Percentiles rank a stretch among this genome's conserved stretches.
phyloP scores from a whole-genome alignment of 2,797 vertebrate genomes.

The Crax fasciolata region DNA sequence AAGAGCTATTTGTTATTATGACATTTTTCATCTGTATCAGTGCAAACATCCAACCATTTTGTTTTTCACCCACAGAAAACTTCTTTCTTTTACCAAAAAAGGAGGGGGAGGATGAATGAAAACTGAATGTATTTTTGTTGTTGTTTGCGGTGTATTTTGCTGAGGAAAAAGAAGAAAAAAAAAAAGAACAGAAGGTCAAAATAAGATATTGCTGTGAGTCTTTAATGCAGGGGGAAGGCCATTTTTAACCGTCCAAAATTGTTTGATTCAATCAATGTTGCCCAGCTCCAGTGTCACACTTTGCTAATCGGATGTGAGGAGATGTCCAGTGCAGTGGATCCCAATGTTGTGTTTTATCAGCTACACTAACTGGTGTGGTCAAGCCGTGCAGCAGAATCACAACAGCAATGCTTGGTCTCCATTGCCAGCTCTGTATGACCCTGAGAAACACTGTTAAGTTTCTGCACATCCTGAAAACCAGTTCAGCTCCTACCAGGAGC shows the following conservation, averaged over 20 bases:
- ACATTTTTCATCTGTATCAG: slow-evolving; percentile 57
- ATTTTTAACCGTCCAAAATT: background rate
- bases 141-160: background rate
- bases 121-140: background rate
- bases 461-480: background rate
- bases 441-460: background rate
- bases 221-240: slow-evolving; percentile 1
- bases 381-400: background rate
- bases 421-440: background rate
- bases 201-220: background rate
- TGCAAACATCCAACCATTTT: slow-evolving; percentile 58
- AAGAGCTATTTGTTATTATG: slow-evolving; percentile 68
- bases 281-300: background rate
- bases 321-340: background rate
- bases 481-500: background rate
- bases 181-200: background rate
- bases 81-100: background rate
- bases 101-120: slow-evolving; percentile 18
- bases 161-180: background rate
- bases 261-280: background rate
- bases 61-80: slow-evolving; percentile 30
- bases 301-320: slow-evolving; percentile 38
- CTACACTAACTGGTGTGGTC: background rate
- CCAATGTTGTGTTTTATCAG: background rate
- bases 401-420: background rate